A percentile compares a stretch with the other conserved stretches of the same genome.
Evolutionary conservation across 2,888 invertebrate species (phyloP).

Genomic region (Uropetala carovei): DNA sequence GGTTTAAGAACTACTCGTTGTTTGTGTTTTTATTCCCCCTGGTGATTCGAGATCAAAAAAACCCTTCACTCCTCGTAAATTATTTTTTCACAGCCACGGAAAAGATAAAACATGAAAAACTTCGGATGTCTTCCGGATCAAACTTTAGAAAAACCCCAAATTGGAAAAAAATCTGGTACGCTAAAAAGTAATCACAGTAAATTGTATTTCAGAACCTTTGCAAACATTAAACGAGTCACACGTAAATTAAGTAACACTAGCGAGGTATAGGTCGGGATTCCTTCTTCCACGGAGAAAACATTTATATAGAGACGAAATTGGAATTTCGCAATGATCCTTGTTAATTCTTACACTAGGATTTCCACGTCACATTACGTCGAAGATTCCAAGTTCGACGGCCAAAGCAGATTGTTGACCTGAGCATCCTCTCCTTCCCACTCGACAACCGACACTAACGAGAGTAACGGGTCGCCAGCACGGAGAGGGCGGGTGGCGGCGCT

Average conservation of each 20-base stretch:
- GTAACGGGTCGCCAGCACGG: conserved; percentile 72
- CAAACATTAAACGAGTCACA: conserved; percentile 11
- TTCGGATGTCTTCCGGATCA: neutral
- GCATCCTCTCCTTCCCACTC: conserved; percentile 71
- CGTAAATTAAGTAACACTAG: conserved; percentile 2
- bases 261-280: neutral
- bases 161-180: neutral
- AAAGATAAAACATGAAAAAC: conserved; percentile 34
- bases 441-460: conserved; percentile 70
- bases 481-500: conserved; percentile 70
- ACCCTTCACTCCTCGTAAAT: neutral
- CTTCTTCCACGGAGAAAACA: conserved; percentile 38
- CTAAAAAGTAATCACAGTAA: conserved; percentile 27
- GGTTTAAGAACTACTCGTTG: conserved; percentile 22
- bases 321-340: conserved; percentile 71
- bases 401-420: conserved; percentile 74
- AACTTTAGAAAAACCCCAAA: neutral
- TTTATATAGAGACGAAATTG: neutral
- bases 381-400: conserved; percentile 69
- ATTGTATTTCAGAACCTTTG: conserved; percentile 25
- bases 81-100: conserved; percentile 34
- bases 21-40: neutral
- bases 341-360: conserved; percentile 69
- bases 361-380: conserved; percentile 71
- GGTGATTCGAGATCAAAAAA: neutral